Evolutionary conservation across 2,888 invertebrate species (phyloP).

Genomic region (Actias luna): DNA sequence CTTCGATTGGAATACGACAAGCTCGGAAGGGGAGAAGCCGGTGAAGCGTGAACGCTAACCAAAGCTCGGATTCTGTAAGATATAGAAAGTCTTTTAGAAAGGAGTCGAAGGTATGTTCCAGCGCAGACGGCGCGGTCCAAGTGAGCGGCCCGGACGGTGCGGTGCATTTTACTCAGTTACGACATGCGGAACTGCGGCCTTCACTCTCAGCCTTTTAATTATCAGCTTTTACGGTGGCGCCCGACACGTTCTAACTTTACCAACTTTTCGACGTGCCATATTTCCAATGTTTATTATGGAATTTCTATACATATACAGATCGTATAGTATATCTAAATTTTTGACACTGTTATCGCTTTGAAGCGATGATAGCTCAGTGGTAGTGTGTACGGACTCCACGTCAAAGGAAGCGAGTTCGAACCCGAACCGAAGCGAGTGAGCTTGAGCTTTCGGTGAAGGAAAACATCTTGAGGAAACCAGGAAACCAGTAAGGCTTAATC

Average conservation of each 20-base stretch:
- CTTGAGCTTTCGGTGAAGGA: too few relatives aligned
- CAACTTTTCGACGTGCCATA: constrained; percentile 20
- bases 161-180: constrained; percentile 51
- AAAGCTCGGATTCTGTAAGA: constrained; percentile 58
- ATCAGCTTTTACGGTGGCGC: constrained; percentile 16
- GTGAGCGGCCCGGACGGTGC: constrained; percentile 60
- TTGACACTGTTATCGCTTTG: too few relatives aligned
- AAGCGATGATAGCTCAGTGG: too few relatives aligned
- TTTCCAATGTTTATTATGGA: neutral
- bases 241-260: constrained; percentile 13
- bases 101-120: constrained; percentile 76
- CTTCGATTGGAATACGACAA: constrained; percentile 24
- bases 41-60: constrained; percentile 60
- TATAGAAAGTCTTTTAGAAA: constrained; percentile 81
- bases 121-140: constrained; percentile 66
- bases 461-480: too few relatives aligned
- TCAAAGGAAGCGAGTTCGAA: too few relatives aligned
- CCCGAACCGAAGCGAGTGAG: too few relatives aligned
- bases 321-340: too few relatives aligned
- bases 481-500: too few relatives aligned
- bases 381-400: too few relatives aligned
- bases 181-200: constrained; percentile 73
- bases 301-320: neutral
- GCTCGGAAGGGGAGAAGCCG: constrained; percentile 36
- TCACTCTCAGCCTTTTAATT: constrained; percentile 77